Base-by-base conservation (phyloP, 2,888 invertebrate species). In the Alloscopus bannaensis region DNA sequence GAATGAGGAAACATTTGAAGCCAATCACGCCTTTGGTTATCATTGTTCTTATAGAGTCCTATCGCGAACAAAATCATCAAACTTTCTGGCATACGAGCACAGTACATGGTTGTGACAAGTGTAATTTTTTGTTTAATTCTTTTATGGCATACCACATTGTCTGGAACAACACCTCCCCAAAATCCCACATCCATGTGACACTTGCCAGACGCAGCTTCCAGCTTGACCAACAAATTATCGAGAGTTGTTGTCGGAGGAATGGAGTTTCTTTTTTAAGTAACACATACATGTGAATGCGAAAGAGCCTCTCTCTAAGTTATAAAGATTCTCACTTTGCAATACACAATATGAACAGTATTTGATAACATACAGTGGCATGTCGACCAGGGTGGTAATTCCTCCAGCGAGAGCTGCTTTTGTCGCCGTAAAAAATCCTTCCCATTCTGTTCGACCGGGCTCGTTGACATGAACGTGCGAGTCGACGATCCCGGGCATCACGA, bases 111-210 rank as follows among this genome's bases (percentile, higher is more conserved):
- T 36, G 36, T 36, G 60, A 59, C 3, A n/a, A 73, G 36, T 42
- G 8, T n/a, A 42, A 42, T 36, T 1, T 6, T n/a, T n/a, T n/a
- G n/a, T n/a, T n/a, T n/a, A n/a, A n/a, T n/a, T n/a, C n/a, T n/a
- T n/a, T n/a, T n/a, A 59, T n/a, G 47, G 62, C n/a, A 57, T 87
- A 92, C 92, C 87, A 91, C 88, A 88, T 93, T 94, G 77, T 90
- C 91, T 0, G 92, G 92, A 60, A 93, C 90, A 0, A 94, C 90
- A n/a, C 93, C 94, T n/a, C 93, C 94, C 94, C 94, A 94, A 88
- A 94, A 93, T 2, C 91, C 94, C 55, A 94, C 92, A 87, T 94
- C 93, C 0, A 93, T 91, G 84, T 90, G 92, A 26, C 92, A 89
- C 84, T 89, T 88, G 1, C 90, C 91, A 45, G 89, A 87, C 0